These are phyloP conservation scores for Antechinus flavipes DNA, from an alignment of 2,113 vertebrate species.

Conservation along the genomic window DNA sequence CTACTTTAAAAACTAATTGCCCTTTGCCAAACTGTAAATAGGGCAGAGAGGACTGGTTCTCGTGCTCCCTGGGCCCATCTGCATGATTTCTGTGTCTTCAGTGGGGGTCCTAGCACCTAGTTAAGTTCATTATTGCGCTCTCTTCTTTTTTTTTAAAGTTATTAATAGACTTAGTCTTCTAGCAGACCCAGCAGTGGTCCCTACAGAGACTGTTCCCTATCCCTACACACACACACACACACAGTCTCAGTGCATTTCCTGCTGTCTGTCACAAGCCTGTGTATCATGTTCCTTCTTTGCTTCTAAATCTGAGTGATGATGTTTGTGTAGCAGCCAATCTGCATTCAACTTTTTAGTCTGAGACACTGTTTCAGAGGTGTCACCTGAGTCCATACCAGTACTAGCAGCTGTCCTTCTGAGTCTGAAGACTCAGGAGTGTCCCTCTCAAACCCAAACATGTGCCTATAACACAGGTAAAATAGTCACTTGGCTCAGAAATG, in stretches of 20 bases:
- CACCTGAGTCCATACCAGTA: background rate
- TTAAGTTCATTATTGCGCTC: conserved; percentile 76
- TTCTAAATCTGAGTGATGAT: conserved; percentile 71
- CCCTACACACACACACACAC: conserved; percentile 61
- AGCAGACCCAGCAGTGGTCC: conserved; percentile 63
- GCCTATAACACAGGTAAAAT: background rate
- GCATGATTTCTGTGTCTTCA: conserved; percentile 73
- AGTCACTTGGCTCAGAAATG: background rate
- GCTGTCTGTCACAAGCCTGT: conserved; percentile 53
- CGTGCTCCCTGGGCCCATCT: conserved; percentile 51
- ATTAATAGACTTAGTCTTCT: conserved; percentile 78
- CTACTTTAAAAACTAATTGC: background rate
- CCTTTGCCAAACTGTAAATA: background rate
- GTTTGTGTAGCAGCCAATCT: conserved; percentile 53
- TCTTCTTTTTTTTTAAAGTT: conserved; percentile 67
- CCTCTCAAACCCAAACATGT: background rate
- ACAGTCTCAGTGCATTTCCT: conserved; percentile 14
- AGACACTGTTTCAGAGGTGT: conserved; percentile 24
- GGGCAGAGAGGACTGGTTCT: background rate
- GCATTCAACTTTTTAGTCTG: conserved; percentile 64
- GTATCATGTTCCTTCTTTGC: conserved; percentile 46
- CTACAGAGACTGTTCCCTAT: conserved; percentile 49
- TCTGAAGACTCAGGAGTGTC: background rate
- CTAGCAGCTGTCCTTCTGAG: background rate
- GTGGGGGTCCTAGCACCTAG: conserved; percentile 72